phyloP scores from a whole-genome alignment of 2,888 invertebrate genomes.

The Acleris laterana region DNA sequence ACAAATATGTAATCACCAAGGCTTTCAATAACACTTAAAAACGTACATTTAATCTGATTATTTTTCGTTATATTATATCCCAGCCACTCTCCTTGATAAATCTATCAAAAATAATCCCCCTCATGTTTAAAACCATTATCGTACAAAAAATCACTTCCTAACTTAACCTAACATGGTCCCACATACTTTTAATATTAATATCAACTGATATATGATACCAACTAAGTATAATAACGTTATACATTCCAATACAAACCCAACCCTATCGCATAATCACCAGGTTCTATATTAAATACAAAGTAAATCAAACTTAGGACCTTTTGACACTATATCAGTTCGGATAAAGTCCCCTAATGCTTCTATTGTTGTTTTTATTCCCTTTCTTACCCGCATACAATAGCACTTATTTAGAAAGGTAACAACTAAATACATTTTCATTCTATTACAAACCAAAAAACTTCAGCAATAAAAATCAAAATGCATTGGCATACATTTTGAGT shows the following conservation, averaged over 20 bases:
- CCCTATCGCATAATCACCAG: neutral
- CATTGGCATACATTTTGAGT: neutral
- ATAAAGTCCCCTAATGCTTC: slow-evolving; percentile 17
- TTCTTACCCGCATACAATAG: slow-evolving; percentile 15
- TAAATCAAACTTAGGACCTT: neutral
- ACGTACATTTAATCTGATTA: no score
- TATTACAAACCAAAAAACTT: neutral
- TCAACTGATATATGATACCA: neutral
- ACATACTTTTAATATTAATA: neutral
- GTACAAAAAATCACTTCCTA: neutral
- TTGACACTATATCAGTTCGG: neutral
- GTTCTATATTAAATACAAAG: neutral
- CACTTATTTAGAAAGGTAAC: neutral
- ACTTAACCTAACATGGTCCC: neutral
- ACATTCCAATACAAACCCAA: neutral
- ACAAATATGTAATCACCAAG: no score
- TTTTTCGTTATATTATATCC: no score
- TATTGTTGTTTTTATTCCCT: slow-evolving; percentile 24
- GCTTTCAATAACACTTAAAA: no score
- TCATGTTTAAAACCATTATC: neutral
- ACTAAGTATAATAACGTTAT: neutral
- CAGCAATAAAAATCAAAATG: neutral
- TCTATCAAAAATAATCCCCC: neutral
- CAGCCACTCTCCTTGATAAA: neutral
- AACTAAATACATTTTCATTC: neutral